Evolutionary conservation across 1,140 invertebrate genomes (phyloP), one percentile per base, ranked within the genome.

Genomic region (Bradysia coprophila): DNA sequence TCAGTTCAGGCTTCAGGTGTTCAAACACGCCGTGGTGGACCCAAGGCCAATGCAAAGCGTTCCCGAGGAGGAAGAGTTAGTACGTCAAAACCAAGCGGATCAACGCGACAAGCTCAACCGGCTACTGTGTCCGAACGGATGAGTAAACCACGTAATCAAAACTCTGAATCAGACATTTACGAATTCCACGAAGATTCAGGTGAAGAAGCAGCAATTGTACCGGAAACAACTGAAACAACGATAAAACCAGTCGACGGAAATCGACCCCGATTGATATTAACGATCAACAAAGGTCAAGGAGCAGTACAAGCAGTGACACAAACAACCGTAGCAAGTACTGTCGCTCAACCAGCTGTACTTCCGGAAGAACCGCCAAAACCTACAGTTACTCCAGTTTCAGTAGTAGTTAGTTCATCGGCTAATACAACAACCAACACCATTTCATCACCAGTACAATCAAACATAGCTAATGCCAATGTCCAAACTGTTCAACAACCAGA

Each of bases 121-220:
- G 13, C 24, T 8, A 28, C 13, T 28, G 6, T 28, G 24, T 13
- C 24, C 6, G 24, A 28, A 13, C 24, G 24, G 13, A n/a, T n/a
- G n/a, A 16, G 18, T 6, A 39, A 2, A 45, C 31, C 6, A 42
- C 46, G 15, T 15, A 31, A n/a, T 21, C 22, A 31, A 4, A 41
- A 6, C 32, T 42, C 45, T 22, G 53, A 48, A 11, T 54, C 56
- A 43, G 82, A 87, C 52, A 73, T 87, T 3, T 87, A 87, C 48
- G 82, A 87, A 54, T 87, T 86, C 53, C 76, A 81, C 49, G 82
- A 87, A 51, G 82, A 86, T 54, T 80, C 79, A 21, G 79, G 80
- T 38, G 81, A 86, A 50, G 73, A 78, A 45, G 66, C 69, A 18
- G 59, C 64, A 2, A 53, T 61, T 36, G 54, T 58, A 20, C 49